phyloP scores from a whole-genome alignment of 2,888 invertebrate genomes.

The Campoletis raptor region DNA sequence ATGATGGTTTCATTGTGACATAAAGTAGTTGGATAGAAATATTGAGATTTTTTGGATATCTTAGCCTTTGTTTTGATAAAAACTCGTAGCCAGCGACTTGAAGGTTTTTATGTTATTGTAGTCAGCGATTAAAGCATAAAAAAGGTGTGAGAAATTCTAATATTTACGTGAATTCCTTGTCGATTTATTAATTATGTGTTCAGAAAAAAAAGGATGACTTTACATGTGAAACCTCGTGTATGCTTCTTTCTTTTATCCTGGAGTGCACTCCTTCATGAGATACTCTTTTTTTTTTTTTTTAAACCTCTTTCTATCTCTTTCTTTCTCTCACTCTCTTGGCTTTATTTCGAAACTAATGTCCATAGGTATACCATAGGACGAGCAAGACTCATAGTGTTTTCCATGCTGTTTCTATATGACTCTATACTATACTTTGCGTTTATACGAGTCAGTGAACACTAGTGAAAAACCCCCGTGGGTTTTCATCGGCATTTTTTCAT shows the following conservation, averaged over 20 bases:
- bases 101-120: background rate
- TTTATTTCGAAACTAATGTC: slow-evolving; percentile 28
- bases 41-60: background rate
- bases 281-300: background rate
- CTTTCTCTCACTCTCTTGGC: background rate
- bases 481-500: slow-evolving; percentile 35
- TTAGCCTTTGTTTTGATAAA: background rate
- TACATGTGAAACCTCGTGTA: slow-evolving; percentile 17
- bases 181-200: background rate
- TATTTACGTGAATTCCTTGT: background rate
- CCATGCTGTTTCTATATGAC: slow-evolving; percentile 47
- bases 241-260: slow-evolving; percentile 33
- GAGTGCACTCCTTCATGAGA: slow-evolving; percentile 21
- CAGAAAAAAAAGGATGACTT: background rate
- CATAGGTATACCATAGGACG: background rate
- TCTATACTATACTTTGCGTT: background rate
- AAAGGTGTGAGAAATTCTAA: background rate
- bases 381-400: slow-evolving; percentile 26
- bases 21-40: background rate
- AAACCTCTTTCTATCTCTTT: background rate
- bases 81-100: background rate
- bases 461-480: slow-evolving; percentile 29
- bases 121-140: background rate
- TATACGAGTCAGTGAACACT: slow-evolving; percentile 45
- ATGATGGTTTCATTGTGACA: too few species aligned